Evolutionary conservation across 2,888 invertebrate genomes (phyloP), one percentile per base, ranked within the genome.

Genomic region (Pogonocherus hispidulus): DNA sequence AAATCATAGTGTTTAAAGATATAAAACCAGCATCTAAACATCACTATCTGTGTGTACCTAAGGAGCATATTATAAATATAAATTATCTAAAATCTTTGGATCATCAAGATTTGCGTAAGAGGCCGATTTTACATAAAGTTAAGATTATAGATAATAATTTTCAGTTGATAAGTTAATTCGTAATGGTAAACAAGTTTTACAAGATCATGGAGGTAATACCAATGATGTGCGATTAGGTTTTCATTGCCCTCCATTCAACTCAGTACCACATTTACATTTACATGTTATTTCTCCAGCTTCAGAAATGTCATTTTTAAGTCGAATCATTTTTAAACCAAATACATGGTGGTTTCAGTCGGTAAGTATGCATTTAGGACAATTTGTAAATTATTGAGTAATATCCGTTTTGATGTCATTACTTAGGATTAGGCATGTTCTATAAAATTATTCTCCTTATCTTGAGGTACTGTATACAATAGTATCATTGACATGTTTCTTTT

Each of bases 161-260:
- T 79, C 86, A 94, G 95, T 94, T 55, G 85, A 90, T 49, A 90
- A 89, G 78, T 89, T 96, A 87, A 86, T 93, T 2, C 78, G 85
- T 0, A 86, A 86, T n/a, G 89, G 89, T 5, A 86, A 87, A 71
- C 81, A 85, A 52, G 84, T 90, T 6, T 75, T 90, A n/a, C 78
- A 84, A 62, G 85, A 89, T 63, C 83, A 87, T 73, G 87, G 87
- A 44, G 88, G 86, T 1, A 79, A 87, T 72, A 44, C 81, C 23
- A 75, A 80, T 49, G 85, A 86, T 71, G 78, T 83, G 14, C 86
- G 91, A 54, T 87, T 91, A 47, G 97, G 97, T 0, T 97, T 96
- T 81, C 97, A 97, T 83, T 93, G 95, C 92, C 97, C 97, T 0
- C 97, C 97, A 0, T 96, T 96, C 84, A 91, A 92, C 67, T 92